Conservation (phyloP, 2,797 vertebrate genomes). For the Prionace glauca region DNA sequence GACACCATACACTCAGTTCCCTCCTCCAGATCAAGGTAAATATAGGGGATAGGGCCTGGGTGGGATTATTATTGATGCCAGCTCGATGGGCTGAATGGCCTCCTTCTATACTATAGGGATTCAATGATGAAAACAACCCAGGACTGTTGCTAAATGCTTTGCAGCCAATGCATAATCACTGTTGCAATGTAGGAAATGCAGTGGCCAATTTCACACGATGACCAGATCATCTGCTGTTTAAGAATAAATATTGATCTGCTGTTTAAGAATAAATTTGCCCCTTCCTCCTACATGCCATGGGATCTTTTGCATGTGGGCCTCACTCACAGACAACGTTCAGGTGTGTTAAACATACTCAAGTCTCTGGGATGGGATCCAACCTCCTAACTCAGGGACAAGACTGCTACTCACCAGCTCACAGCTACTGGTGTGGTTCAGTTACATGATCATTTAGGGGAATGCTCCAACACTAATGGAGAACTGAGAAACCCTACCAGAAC, state of each 20-base stretch:
- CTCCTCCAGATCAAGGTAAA: too few relatives aligned
- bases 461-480: not conserved
- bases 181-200: too few relatives aligned
- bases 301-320: not conserved
- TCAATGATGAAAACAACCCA: too few relatives aligned
- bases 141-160: too few relatives aligned
- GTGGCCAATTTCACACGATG: too few relatives aligned
- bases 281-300: not conserved
- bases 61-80: too few relatives aligned
- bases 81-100: too few relatives aligned
- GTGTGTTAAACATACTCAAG: not conserved
- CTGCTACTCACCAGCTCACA: not conserved
- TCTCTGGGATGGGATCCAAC: not conserved
- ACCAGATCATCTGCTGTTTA: not conserved
- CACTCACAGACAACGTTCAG: not conserved
- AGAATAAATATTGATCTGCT: not conserved
- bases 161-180: too few relatives aligned
- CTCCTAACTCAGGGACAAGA: not conserved
- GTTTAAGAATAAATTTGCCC: not conserved
- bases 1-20: too few relatives aligned
- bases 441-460: not conserved
- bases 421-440: not conserved
- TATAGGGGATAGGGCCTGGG: too few relatives aligned
- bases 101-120: too few relatives aligned
- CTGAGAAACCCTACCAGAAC: not conserved